Base-by-base conservation (phyloP, 2,797 vertebrate species). In the Lophotriccus pileatus region DNA sequence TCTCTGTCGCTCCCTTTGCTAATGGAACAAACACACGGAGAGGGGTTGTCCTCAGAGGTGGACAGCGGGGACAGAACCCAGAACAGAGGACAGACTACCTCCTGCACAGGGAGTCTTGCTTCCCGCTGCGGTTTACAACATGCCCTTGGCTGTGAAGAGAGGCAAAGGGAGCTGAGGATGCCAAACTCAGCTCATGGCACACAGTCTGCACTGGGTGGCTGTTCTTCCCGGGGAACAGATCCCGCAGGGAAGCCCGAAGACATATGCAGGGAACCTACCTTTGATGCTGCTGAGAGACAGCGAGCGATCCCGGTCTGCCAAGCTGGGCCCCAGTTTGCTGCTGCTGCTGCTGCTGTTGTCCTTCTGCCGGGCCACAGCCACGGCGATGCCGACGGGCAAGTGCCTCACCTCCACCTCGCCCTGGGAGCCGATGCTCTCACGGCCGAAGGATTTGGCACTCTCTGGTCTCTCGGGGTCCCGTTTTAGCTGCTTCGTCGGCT, bases 321-420 rank as follows among this genome's bases (percentile, higher is more conserved):
- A 95, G 41, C 98, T 98, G 3, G 98, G 96, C 30, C 96, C 98
- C 76, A 98, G 98, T 91, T 99, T 99, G 75, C 96, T 97, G 96
- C 95, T 91, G 92, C 94, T 78, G 84, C 93, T 96, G 94, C 89
- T 95, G 39, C 91, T 96, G 52, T 98, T 99, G 98, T 99, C 99
- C 94, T 99, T 98, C 97, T 99, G 99, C 24, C 99, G 98, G n/a
- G 99, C 99, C 92, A 99, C 99, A 0, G 99, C 99, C 64, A 99
- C 99, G 0, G 99, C 99, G 0, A 99, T 99, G 89, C 99, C 99
- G 1, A 99, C 99, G 0, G 99, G 99, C 6, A 99, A 98, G 93
- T 99, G 99, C 23, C 99, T 98, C 53, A 99, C 99, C 96, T 99
- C 99, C 3, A 98, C 98, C 84, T 99, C 99, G 0, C 98, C 99